These are phyloP conservation scores for Netelia melanura DNA, from an alignment of 2,888 invertebrate genomes.

Conservation along the genomic window DNA sequence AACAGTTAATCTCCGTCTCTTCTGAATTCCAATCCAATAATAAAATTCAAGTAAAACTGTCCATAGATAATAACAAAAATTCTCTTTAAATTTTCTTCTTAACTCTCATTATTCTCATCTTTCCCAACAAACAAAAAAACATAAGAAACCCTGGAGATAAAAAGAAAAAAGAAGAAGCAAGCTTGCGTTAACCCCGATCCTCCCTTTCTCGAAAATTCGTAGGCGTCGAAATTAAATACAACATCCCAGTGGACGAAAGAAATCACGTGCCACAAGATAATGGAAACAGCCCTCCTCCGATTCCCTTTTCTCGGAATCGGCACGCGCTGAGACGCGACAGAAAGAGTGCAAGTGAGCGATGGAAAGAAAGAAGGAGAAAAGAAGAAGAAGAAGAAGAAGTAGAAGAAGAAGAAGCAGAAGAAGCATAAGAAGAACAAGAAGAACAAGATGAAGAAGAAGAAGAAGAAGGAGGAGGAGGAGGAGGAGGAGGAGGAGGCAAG, in stretches of 20 bases:
- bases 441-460: background rate
- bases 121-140: too few relatives aligned
- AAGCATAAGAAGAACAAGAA: background rate
- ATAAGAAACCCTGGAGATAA: too few relatives aligned
- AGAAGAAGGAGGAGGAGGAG: background rate
- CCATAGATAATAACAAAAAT: too few relatives aligned
- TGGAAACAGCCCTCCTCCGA: slow-evolving; percentile 43
- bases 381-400: background rate
- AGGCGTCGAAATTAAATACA: background rate
- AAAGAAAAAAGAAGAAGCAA: too few relatives aligned
- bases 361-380: slow-evolving; percentile 1
- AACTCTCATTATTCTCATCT: too few relatives aligned
- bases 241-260: background rate
- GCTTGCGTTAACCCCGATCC: too few relatives aligned
- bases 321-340: slow-evolving; percentile 14
- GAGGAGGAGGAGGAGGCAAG: background rate
- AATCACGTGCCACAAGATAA: slow-evolving; percentile 26
- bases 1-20: too few relatives aligned
- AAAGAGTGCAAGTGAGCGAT: slow-evolving; percentile 5
- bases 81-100: too few relatives aligned
- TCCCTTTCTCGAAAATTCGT: too few relatives aligned
- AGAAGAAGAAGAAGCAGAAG: slow-evolving; percentile 1
- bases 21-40: too few relatives aligned
- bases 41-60: too few relatives aligned
- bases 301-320: slow-evolving; percentile 32